Base-by-base conservation (phyloP, 2,888 invertebrate species). In the Chalcis sispes region DNA sequence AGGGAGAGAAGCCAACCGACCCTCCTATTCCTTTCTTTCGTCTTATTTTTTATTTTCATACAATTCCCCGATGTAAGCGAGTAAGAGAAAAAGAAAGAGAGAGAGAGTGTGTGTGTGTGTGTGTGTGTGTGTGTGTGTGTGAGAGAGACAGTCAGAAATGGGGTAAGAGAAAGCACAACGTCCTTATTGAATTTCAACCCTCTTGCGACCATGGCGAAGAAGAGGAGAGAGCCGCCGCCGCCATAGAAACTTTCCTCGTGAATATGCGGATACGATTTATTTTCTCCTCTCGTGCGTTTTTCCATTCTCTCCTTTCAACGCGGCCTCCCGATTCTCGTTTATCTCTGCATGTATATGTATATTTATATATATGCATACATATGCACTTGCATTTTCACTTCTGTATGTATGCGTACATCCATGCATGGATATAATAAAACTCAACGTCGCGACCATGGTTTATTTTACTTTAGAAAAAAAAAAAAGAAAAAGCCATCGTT, bases 241-340 rank as follows among this genome's bases (percentile, higher is more conserved):
- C 73, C 58, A 52, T 69, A 64, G 65, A 77, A 79, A 79, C 73
- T 79, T 79, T 71, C 23, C 77, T 67, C 77, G 67, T 78, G 79
- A 79, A 79, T 79, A 76, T 78, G 78, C 76, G 79, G 69, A 70
- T 78, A 78, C 76, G 74, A 78, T 78, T 76, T 77, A 79, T 78
- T 75, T 71, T 77, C 77, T 74, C 46, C 48, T 52, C 77, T 52
- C 58, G 56, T 40, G 48, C 58, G 50, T 77, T 77, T 66, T 72
- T 52, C 58, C 58, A 29, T 62, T 62, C 46, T 62, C 64, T 42
- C 62, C 40, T 25, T 42, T 8, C 20, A 52, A 29, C 32, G n/a
- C 13, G 29, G 23, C 27, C n/a, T 20, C 54, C 27, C 10, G 36
- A 4, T 36, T 7, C 36, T 36, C 10, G 36, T 10, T 36, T 15